phyloP scores from a whole-genome alignment of 2,797 vertebrate species.

The Alectoris magna region DNA sequence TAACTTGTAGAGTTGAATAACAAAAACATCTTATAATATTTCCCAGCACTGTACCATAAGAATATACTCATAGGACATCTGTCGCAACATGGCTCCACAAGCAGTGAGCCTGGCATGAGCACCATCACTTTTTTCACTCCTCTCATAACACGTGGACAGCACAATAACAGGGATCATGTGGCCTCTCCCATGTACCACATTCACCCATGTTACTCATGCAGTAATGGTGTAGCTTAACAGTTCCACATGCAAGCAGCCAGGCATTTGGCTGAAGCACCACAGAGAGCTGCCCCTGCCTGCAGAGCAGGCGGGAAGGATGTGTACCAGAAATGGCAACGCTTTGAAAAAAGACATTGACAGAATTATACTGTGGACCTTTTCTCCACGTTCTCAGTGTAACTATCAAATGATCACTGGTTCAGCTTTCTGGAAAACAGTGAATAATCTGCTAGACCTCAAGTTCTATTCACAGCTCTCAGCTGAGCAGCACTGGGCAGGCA shows the following conservation, averaged over 20 bases:
- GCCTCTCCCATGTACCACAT: rapidly evolving
- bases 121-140: neutral
- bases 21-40: neutral
- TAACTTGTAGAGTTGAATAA: neutral
- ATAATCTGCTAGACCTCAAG: neutral
- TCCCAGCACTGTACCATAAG: rapidly evolving
- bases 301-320: rapidly evolving
- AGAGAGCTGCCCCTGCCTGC: neutral
- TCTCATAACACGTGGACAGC: neutral
- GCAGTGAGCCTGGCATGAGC: neutral
- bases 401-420: neutral
- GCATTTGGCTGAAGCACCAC: neutral
- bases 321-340: neutral
- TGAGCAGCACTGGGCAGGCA: neutral
- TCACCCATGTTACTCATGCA: neutral
- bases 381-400: neutral
- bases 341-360: neutral
- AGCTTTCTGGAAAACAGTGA: neutral
- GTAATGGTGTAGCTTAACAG: neutral
- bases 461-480: neutral
- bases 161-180: rapidly evolving
- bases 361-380: neutral
- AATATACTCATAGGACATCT: neutral
- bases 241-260: neutral
- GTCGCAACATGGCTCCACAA: neutral